Evolutionary conservation across 2,797 vertebrate species (phyloP), one percentile per base, ranked within the genome.

Genomic region (Xenops minutus): DNA sequence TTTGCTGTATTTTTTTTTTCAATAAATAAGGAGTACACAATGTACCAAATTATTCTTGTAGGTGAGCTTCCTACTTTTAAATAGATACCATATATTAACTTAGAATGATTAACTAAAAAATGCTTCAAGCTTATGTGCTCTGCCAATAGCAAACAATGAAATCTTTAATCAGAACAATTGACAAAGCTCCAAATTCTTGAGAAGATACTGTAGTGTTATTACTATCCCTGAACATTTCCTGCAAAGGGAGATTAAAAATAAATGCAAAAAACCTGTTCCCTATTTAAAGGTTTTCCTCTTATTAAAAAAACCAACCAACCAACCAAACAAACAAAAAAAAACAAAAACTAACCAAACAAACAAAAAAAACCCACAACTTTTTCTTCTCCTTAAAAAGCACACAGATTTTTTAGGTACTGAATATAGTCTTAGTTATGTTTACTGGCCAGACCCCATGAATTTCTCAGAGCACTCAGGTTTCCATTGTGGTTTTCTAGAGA

Each of bases 71-170:
- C 59, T 34, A 78, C 49, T 92, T 91, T 95, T 93, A 96, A 96
- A 91, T 43, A 78, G 67, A 94, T 88, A 95, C 37, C 6, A 9
- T 90, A 34, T 74, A 94, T 93, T 97, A 95, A 84, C 49, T 97
- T 81, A 88, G 76, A 97, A 95, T 92, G 55, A 93, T 82, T 96
- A 96, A 96, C 73, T 80, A 91, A 92, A 92, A 87, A 94, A 94
- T 96, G 95, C 44, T 96, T 97, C 68, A 82, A 87, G 81, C 59
- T 78, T 81, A 61, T 78, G 43, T 91, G n/a, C 86, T 96, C 88
- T 96, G n/a, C 64, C 85, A 92, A 74, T 59, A 92, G 39, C 73
- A 94, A 95, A 96, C 94, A 97, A 96, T 93, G 79, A 96, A 97
- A 95, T 59, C 68, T 96, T 96, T 93, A 97, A 89, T 73, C 90